A percentile compares a stretch with the other conserved stretches of the same genome.
phyloP scores from a whole-genome alignment of 64 coral and sea anemone genomes.

The Stichodactyla helianthus region DNA sequence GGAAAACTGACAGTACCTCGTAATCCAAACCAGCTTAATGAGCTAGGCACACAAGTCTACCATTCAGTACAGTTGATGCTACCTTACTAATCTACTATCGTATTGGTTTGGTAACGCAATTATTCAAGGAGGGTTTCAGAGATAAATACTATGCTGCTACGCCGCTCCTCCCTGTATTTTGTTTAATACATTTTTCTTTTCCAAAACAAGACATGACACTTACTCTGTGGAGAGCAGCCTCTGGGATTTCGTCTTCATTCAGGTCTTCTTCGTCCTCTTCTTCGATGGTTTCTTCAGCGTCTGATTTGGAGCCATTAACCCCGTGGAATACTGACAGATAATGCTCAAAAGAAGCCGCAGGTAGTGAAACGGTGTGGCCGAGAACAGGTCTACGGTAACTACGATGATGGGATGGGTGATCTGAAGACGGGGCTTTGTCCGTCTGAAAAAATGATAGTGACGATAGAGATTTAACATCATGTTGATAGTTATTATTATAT shows the following conservation, averaged over 20 bases:
- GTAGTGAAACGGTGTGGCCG: constrained; percentile 74
- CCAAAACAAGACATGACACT: background rate
- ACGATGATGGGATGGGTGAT: background rate
- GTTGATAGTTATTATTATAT: background rate
- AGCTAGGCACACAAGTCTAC: too few species aligned
- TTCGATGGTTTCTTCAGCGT: constrained; percentile 38
- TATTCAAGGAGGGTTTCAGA: too few species aligned
- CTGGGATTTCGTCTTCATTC: constrained; percentile 12
- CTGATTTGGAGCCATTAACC: background rate
- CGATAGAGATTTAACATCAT: background rate
- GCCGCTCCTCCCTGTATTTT: too few species aligned
- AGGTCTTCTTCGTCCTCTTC: constrained; percentile 37
- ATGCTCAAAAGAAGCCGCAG: constrained; percentile 49
- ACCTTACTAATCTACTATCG: too few species aligned
- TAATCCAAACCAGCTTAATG: too few species aligned
- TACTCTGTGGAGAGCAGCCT: background rate
- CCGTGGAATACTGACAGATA: constrained; percentile 53
- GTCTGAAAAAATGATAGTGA: background rate
- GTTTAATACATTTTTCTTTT: too few species aligned
- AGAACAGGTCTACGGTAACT: background rate
- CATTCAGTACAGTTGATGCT: too few species aligned
- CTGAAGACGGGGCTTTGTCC: background rate
- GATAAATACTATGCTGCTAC: too few species aligned
- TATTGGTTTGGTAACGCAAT: too few species aligned
- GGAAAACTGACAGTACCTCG: too few species aligned